Evolutionary conservation across 1,140 invertebrate genomes (phyloP).

Genomic region (Cydia fagiglandana): DNA sequence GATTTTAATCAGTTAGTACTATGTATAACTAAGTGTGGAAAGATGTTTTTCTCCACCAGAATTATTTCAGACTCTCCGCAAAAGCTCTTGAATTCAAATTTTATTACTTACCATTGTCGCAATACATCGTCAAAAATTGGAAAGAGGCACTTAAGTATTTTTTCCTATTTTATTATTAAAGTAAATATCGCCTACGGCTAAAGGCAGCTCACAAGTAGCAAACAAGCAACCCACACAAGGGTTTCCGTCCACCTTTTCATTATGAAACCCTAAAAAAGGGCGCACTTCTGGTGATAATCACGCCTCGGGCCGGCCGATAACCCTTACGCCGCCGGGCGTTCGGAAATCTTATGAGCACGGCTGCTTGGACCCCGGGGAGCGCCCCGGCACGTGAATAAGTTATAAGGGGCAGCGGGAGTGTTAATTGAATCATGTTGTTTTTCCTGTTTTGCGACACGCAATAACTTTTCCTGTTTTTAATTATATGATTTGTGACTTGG

Average conservation of each 20-base stretch:
- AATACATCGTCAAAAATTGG: too few species aligned
- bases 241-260: slow-evolving; percentile 25
- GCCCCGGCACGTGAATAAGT: slow-evolving; percentile 20
- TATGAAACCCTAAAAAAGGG: slow-evolving; percentile 32
- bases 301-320: slow-evolving; percentile 26
- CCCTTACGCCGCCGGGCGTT: slow-evolving; percentile 32
- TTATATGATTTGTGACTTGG: background rate
- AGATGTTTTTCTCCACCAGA: too few species aligned
- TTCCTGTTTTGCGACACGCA: background rate
- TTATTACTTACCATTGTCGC: too few species aligned
- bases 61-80: too few species aligned
- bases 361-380: slow-evolving; percentile 33
- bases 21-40: too few species aligned
- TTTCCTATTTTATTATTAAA: slow-evolving; percentile 4
- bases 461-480: background rate
- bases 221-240: slow-evolving; percentile 13
- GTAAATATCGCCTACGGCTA: background rate
- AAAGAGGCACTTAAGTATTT: too few species aligned
- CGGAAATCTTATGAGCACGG: slow-evolving; percentile 41
- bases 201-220: background rate
- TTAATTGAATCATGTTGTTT: slow-evolving; percentile 22
- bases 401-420: slow-evolving; percentile 25
- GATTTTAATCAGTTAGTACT: too few species aligned
- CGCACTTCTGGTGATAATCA: slow-evolving; percentile 26
- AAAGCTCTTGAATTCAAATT: too few species aligned